Evolutionary conservation across 2,797 vertebrate genomes (phyloP), one percentile per base, ranked within the genome.

Genomic region (Acrocephalus scirpaceus): DNA sequence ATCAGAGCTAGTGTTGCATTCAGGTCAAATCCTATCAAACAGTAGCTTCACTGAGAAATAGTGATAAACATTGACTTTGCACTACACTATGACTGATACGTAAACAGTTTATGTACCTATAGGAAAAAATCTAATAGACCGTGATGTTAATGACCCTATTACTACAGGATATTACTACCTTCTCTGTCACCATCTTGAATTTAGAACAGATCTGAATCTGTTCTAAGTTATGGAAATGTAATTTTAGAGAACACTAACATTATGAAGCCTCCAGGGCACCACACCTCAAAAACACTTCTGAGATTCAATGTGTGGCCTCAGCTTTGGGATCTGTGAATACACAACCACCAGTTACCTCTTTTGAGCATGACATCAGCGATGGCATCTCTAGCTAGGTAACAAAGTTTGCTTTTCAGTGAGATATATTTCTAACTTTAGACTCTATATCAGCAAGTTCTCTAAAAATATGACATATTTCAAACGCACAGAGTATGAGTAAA

Each of bases 401-500:
- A 76, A 85, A 92, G 45, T 67, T 94, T 58, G 20, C 58, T 84
- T 90, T 95, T 88, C 74, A 66, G 79, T 92, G 92, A 97, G 86
- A 81, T 85, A 44, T 29, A 45, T 73, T 93, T 94, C 90, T 88
- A 93, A 93, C 61, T 94, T 95, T 95, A 96, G 92, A 77, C 30
- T 69, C 62, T 86, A 17, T 75, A 86, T 77, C 70, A 94, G 77
- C 66, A 88, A 69, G 83, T 95, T 93, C 62, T 90, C 86, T 92
- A 86, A 95, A 92, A 93, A 84, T 79, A 71, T 30, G 34, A 64
- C 65, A 54, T 91, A 82, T 90, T 94, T 95, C 73, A 90, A 58
- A 74, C 1, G 0, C 53, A 72, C 1, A 4, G 30, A 75, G 47
- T 72, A 61, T 38, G 54, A 88, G 83, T 86, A 79, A n/a, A 87